Evolutionary conservation across 2,113 vertebrate species (phyloP), one percentile per base, ranked within the genome.

Genomic region (Thryonomys swinderianus): DNA sequence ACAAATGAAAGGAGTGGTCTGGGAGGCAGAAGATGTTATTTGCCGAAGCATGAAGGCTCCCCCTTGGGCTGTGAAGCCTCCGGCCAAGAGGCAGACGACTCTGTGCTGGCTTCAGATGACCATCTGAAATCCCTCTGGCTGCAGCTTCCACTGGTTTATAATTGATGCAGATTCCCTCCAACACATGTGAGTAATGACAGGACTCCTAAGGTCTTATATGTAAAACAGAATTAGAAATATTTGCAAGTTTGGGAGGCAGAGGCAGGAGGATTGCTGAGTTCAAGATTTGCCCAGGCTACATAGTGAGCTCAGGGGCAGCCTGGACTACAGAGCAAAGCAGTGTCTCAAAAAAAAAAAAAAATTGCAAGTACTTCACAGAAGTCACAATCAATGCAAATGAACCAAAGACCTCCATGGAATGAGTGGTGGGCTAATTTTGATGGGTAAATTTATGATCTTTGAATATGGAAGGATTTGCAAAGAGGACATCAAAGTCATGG

Each of bases 41-140:
- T 97, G 89, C 67, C 61, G 87, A 96, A 98, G 96, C 95, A 94
- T 88, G 0, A 95, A 97, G 83, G 94, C 96, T 95, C 97, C 97
- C 97, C 66, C 97, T 98, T 85, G 97, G 93, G 97, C 95, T 95
- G 53, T 27, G 45, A 76, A 76, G 74, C 13, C 0, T 34, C 23
- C 9, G 8, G 48, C 89, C 76, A 34, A 48, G 88, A 92, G 61
- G 73, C 55, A 69, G 73, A 71, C 80, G 67, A 21, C 8, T 21
- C 53, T 45, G 42, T 1, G 76, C 18, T 12, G 16, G 81, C 37
- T 37, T 88, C 40, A 55, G 14, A 57, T 59, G 27, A 62, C 55
- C 37, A 25, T 74, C 4, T 64, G 67, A 85, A 48, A 82, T 80
- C 32, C 5, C 59, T 34, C 67, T 86, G 57, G 34, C 30, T 34